Conservation (phyloP, 1,140 invertebrate species). For the Drosophila tropicalis region DNA sequence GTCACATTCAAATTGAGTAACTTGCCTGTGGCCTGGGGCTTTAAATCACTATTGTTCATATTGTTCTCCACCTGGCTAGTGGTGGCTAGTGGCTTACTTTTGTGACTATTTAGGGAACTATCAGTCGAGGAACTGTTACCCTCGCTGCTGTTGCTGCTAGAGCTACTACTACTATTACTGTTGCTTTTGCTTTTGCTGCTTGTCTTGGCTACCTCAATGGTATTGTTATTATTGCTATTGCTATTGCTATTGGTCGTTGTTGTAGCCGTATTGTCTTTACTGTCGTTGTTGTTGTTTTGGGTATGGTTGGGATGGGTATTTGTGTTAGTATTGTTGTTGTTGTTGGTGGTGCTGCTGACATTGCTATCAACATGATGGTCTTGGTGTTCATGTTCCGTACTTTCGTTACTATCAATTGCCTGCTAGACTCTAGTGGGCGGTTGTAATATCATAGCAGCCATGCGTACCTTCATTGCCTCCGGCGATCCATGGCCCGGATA, state of each 20-base stretch:
- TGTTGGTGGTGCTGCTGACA: constrained; percentile 15
- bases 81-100: constrained; percentile 40
- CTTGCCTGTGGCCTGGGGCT: constrained; percentile 46
- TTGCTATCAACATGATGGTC: constrained; percentile 38
- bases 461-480: constrained; percentile 91
- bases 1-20: constrained; percentile 59
- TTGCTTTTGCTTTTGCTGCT: constrained; percentile 25
- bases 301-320: constrained; percentile 22
- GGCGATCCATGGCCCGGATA: constrained; percentile 84
- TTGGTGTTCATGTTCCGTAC: constrained; percentile 68
- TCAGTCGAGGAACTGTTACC: constrained; percentile 22
- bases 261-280: constrained; percentile 48
- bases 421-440: constrained; percentile 91
- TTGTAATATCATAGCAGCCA: constrained; percentile 90
- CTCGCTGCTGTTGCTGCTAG: constrained; percentile 32
- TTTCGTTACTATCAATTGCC: constrained; percentile 80
- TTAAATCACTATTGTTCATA: constrained; percentile 60
- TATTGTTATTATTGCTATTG: constrained; percentile 62
- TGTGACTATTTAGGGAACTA: constrained; percentile 57
- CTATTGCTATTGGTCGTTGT: constrained; percentile 69
- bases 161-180: constrained; percentile 26
- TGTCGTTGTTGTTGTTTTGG: constrained; percentile 56
- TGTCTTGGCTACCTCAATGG: constrained; percentile 31
- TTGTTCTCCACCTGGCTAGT: constrained; percentile 61
- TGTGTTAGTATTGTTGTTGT: constrained; percentile 26